Conservation (phyloP, 2,888 invertebrate genomes). For the Spodoptera littoralis region DNA sequence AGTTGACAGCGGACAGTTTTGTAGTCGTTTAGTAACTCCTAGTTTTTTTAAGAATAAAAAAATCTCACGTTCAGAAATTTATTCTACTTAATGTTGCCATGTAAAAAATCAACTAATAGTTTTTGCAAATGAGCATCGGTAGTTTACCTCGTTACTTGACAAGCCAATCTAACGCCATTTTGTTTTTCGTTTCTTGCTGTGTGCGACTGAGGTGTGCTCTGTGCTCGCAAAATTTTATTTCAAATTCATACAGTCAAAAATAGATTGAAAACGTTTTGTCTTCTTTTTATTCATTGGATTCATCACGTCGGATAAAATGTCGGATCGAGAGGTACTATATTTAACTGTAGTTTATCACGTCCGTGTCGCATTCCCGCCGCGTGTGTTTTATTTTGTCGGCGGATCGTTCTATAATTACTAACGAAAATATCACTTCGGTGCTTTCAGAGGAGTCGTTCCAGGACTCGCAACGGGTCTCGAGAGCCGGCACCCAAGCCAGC, state of each 20-base stretch:
- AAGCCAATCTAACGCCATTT: slow-evolving; percentile 69
- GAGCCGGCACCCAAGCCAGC: slow-evolving; percentile 81
- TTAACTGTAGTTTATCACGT: slow-evolving; percentile 67
- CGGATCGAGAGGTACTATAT: slow-evolving; percentile 86
- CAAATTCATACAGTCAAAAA: slow-evolving; percentile 65
- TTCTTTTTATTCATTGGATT: slow-evolving; percentile 67
- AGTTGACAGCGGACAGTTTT: slow-evolving; percentile 10
- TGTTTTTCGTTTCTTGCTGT: slow-evolving; percentile 74
- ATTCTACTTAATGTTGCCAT: background rate
- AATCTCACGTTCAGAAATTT: slow-evolving; percentile 14
- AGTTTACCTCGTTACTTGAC: background rate
- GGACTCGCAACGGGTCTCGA: slow-evolving; percentile 86
- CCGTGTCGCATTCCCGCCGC: slow-evolving; percentile 68
- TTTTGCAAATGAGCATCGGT: too few species aligned
- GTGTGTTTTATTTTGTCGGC: slow-evolving; percentile 77
- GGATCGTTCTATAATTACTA: slow-evolving; percentile 63
- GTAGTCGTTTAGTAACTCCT: slow-evolving; percentile 6
- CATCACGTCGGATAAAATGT: slow-evolving; percentile 75
- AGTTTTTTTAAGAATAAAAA: background rate
- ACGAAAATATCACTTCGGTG: slow-evolving; percentile 61
- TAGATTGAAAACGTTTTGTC: slow-evolving; percentile 76
- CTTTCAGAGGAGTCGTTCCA: slow-evolving; percentile 87
- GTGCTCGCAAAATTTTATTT: slow-evolving; percentile 71
- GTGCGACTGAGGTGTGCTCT: slow-evolving; percentile 66
- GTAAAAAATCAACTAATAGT: slow-evolving; percentile 10